Evolutionary conservation across 2,113 vertebrate species (phyloP).

Genomic region (Saiga tatarica): DNA sequence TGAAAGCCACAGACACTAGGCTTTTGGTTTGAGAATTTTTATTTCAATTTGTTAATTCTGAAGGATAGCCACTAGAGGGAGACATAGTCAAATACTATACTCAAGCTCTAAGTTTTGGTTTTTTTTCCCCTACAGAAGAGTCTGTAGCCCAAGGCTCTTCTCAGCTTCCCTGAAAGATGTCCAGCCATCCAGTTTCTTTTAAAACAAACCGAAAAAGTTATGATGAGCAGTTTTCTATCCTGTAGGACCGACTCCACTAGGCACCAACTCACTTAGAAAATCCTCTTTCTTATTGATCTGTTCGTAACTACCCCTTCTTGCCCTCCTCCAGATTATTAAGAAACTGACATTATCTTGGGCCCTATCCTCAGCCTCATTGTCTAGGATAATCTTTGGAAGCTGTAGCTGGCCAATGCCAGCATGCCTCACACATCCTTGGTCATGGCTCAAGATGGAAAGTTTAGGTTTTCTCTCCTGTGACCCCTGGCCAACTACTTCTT

Average conservation of each 20-base stretch:
- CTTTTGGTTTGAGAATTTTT: neutral
- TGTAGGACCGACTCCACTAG: neutral
- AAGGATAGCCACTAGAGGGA: slow-evolving; percentile 66
- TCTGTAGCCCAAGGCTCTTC: neutral
- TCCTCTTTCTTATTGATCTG: neutral
- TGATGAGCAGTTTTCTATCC: neutral
- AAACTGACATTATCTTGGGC: neutral
- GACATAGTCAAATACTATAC: slow-evolving; percentile 55
- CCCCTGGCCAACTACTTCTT: neutral
- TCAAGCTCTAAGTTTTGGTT: neutral
- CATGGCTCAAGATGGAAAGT: neutral
- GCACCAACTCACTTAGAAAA: neutral
- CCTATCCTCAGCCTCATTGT: neutral
- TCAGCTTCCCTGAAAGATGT: neutral
- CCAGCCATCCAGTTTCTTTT: neutral
- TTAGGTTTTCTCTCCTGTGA: neutral
- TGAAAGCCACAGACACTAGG: neutral
- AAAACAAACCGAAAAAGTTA: neutral
- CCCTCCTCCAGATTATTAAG: neutral
- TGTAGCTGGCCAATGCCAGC: neutral
- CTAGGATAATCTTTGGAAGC: neutral
- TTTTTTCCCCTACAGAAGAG: too few species aligned
- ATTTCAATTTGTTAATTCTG: slow-evolving; percentile 42
- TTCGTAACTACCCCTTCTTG: neutral
- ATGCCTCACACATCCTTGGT: neutral